Conservation (phyloP, 2,113 vertebrate species). For the Casuarius casuarius region DNA sequence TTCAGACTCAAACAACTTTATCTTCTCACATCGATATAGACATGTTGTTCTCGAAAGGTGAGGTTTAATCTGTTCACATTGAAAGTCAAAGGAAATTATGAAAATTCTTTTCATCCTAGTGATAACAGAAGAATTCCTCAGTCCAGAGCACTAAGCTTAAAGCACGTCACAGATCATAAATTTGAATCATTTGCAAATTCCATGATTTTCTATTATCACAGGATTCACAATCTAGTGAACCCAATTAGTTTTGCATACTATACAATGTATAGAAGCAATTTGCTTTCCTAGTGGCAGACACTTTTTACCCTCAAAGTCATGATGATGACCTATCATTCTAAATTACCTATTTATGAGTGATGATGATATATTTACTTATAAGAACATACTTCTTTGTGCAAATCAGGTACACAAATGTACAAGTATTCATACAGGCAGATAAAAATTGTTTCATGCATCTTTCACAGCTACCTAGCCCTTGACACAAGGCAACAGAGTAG, state of each 20-base stretch:
- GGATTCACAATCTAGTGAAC: not conserved
- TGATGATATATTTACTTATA: not conserved
- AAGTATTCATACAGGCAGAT: not conserved
- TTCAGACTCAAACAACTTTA: not conserved
- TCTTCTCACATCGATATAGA: not conserved
- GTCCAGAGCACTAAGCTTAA: not conserved
- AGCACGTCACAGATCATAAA: not conserved
- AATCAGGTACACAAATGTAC: not conserved
- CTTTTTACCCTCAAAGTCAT: not conserved
- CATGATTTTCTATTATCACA: not conserved
- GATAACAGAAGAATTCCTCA: not conserved
- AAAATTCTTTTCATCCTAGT: not conserved
- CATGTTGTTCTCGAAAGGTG: not conserved
- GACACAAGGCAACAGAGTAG: not conserved
- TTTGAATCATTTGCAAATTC: not conserved
- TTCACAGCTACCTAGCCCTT: not conserved
- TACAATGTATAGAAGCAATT: not conserved
- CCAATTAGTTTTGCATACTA: not conserved
- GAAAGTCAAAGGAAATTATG: not conserved
- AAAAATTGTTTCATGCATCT: not conserved
- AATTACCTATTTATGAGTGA: not conserved
- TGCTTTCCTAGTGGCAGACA: not conserved
- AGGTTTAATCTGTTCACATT: not conserved
- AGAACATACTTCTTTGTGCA: not conserved
- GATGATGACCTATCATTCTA: not conserved